Percentiles rank a stretch among this genome's conserved stretches.
Conservation (phyloP, 2,888 invertebrate genomes). For the Drosophila vallismaia region DNA sequence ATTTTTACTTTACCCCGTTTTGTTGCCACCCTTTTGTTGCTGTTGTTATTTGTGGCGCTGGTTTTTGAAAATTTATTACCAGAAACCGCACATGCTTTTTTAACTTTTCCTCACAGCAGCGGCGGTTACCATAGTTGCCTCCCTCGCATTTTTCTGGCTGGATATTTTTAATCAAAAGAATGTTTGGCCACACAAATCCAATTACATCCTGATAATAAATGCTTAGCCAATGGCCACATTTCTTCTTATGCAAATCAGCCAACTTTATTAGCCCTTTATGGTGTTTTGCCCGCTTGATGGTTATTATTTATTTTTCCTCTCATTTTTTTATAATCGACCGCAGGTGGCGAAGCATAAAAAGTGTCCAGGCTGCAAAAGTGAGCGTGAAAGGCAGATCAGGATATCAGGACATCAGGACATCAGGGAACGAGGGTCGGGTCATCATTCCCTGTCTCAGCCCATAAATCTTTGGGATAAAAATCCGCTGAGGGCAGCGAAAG, state of each 20-base stretch:
- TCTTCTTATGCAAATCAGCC: slow-evolving; percentile 72
- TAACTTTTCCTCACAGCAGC: slow-evolving; percentile 30
- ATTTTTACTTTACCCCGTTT: slow-evolving; percentile 12
- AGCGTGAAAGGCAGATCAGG: slow-evolving; percentile 32
- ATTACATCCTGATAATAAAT: slow-evolving; percentile 71
- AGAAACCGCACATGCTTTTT: slow-evolving; percentile 50
- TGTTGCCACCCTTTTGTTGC: slow-evolving; percentile 11
- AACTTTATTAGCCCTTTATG: slow-evolving; percentile 74
- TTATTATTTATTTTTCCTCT: slow-evolving; percentile 4
- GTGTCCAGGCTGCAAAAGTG: slow-evolving; percentile 65
- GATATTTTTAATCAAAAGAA: slow-evolving; percentile 71
- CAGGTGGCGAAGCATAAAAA: slow-evolving; percentile 77
- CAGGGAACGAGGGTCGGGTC: slow-evolving; percentile 60
- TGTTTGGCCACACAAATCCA: slow-evolving; percentile 61
- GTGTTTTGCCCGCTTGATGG: slow-evolving; percentile 23
- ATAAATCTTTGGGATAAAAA: slow-evolving; percentile 72
- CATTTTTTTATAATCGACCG: slow-evolving; percentile 51
- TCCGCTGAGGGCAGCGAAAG: slow-evolving; percentile 58
- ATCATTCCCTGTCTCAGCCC: slow-evolving; percentile 76
- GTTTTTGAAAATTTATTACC: slow-evolving; percentile 63
- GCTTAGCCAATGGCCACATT: slow-evolving; percentile 57
- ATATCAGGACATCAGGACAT: slow-evolving; percentile 6
- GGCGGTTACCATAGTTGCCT: slow-evolving; percentile 31
- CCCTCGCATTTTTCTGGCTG: slow-evolving; percentile 36
- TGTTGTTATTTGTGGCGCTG: slow-evolving; percentile 32